Conservation (phyloP, 2,113 vertebrate species). For the Etheostoma cragini region DNA sequence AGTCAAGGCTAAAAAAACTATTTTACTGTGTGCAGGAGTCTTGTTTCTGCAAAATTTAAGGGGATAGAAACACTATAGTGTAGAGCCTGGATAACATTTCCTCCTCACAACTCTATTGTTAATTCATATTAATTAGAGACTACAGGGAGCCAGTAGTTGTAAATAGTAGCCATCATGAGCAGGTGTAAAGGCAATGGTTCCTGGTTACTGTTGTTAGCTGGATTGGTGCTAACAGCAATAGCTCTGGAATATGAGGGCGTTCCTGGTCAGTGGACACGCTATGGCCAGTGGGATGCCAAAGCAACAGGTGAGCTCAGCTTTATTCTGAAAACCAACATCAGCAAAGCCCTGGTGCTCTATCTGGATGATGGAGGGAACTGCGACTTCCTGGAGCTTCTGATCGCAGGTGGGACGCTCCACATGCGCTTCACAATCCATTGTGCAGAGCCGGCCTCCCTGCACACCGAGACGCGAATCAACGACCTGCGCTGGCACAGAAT, state of each 20-base stretch:
- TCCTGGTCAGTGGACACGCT: constrained; percentile 94
- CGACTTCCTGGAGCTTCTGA: constrained; percentile 93
- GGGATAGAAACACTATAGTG: not conserved
- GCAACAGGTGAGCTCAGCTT: constrained; percentile 92
- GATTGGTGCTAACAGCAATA: constrained; percentile 68
- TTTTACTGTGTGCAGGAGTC: constrained; percentile 39
- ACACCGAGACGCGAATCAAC: constrained; percentile 85
- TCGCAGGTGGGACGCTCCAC: constrained; percentile 88
- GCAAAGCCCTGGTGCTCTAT: constrained; percentile 91
- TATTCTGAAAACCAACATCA: constrained; percentile 90
- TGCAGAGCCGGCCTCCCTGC: constrained; percentile 90
- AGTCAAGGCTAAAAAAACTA: constrained; percentile 70
- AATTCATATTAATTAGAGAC: constrained; percentile 63
- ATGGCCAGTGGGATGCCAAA: constrained; percentile 90
- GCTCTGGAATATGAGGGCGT: constrained; percentile 92
- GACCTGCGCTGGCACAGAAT: constrained; percentile 94
- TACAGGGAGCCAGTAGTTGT: constrained; percentile 45
- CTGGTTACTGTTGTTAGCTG: constrained; percentile 71
- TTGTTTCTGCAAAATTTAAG: constrained; percentile 55
- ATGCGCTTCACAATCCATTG: constrained; percentile 94
- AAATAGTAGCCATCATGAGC: constrained; percentile 73
- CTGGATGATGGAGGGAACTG: constrained; percentile 95
- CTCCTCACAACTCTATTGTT: constrained; percentile 38
- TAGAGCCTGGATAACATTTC: constrained; percentile 55
- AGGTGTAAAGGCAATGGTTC: constrained; percentile 56